Evolutionary conservation across 2,113 vertebrate genomes (phyloP), one percentile per base, ranked within the genome.

Genomic region (Pseudopodoces humilis): DNA sequence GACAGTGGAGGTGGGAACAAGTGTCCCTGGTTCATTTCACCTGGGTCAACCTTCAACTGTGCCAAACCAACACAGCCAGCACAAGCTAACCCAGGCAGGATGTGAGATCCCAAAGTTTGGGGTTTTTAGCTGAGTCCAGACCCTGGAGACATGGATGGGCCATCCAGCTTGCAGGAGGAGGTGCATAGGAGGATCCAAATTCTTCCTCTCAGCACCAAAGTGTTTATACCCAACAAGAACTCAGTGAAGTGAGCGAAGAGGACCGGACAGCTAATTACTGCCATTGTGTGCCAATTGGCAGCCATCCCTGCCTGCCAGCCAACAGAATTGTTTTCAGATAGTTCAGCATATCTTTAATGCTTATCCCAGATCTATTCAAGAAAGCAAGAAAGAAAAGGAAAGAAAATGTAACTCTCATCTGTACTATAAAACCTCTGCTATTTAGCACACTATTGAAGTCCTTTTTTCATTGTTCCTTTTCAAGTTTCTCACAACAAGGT

Each of bases 331-430:
- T 95, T 96, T 97, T 94, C 88, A 90, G 88, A 92, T 88, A 92
- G 83, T 90, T 94, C 92, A 77, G 53, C 77, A 65, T 92, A 95
- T 93, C 94, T 96, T 95, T 93, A 96, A 94, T 86, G 85, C 88
- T 83, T 95, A 95, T 84, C 94, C 83, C 49, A 88, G 55, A 95
- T 95, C 95, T 94, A 86, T 93, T 88, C 74, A 92, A 76, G 90
- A 63, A 43, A 77, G 58, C 53, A 87, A 94, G 70, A 95, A 93
- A 81, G 50, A 65, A 83, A 80, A 81, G 71, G 60, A 27, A 96
- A 88, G 84, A 92, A 97, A 92, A 96, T 80, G 86, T 90, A 94
- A 95, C 92, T 96, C 90, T 94, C 92, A 91, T 91, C 93, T 92
- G 80, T 47, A 84, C 71, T 83, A 93, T 74, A 93, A 95, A 97